Evolutionary conservation across 2,113 vertebrate species (phyloP).

Genomic region (Apaloderma vittatum): DNA sequence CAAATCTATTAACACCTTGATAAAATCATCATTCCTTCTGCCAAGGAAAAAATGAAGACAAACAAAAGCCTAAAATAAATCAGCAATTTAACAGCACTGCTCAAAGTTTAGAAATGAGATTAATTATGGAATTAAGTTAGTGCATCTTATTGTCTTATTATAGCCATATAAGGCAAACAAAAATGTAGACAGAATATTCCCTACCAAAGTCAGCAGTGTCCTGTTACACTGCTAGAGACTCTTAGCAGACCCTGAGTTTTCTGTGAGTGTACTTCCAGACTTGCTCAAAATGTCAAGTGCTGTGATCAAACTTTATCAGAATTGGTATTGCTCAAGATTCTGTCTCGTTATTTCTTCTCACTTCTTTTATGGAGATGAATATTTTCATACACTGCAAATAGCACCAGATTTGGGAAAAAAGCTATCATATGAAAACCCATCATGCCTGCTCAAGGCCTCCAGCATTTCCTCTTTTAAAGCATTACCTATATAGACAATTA

Average conservation of each 20-base stretch:
- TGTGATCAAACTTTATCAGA: slow-evolving; percentile 45
- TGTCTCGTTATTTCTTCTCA: not conserved
- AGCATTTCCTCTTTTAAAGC: not conserved
- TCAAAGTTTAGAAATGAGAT: not conserved
- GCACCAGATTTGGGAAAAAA: not conserved
- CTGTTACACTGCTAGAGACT: not conserved
- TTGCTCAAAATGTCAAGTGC: slow-evolving; percentile 28
- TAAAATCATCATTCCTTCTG: not conserved
- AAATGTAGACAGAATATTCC: not conserved
- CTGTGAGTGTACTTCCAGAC: not conserved
- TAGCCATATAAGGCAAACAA: not conserved
- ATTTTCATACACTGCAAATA: slow-evolving; percentile 29
- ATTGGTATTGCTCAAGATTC: slow-evolving; percentile 40
- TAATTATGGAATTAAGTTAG: not conserved
- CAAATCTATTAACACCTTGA: not conserved
- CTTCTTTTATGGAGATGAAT: slow-evolving; percentile 2
- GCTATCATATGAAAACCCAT: not conserved
- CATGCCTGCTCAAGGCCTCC: not conserved
- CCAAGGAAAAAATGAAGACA: not conserved
- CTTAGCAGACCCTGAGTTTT: not conserved
- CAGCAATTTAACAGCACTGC: not conserved
- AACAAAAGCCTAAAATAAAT: not conserved
- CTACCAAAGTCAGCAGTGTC: not conserved
- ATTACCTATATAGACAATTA: not conserved
- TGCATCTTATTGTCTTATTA: not conserved